Conservation (phyloP, 2,113 vertebrate species). For the Peromyscus californicus region DNA sequence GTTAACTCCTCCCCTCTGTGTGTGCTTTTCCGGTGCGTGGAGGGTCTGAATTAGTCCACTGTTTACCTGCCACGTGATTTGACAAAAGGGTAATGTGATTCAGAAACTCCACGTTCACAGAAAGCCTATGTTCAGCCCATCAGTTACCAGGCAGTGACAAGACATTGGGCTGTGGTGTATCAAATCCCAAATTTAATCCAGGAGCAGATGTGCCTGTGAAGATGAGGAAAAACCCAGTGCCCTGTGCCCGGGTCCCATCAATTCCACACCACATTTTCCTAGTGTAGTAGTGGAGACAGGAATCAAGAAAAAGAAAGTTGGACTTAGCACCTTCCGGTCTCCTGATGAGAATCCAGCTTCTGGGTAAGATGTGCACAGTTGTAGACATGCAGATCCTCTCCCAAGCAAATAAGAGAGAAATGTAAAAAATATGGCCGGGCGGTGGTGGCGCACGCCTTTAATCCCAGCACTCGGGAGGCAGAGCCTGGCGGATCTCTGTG, state of each 20-base stretch:
- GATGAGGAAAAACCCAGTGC: background rate
- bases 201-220: conserved; percentile 31
- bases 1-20: background rate
- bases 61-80: conserved; percentile 69
- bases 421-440: too few relatives aligned
- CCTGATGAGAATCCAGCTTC: conserved; percentile 7
- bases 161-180: background rate
- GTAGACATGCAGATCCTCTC: background rate
- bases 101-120: conserved; percentile 55
- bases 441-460: too few relatives aligned
- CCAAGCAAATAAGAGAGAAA: conserved; percentile 6
- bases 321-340: background rate
- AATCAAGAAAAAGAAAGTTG: background rate
- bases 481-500: too few relatives aligned
- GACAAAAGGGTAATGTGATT: conserved; percentile 70
- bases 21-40: background rate
- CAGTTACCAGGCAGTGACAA: conserved; percentile 21
- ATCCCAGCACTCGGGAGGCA: too few relatives aligned
- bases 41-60: conserved; percentile 58
- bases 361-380: background rate
- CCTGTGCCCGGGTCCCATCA: background rate
- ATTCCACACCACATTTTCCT: background rate
- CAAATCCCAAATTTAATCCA: conserved; percentile 58
- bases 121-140: conserved; percentile 62
- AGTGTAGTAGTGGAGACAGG: background rate